These are phyloP conservation scores for Bettongia penicillata DNA, from an alignment of 2,113 vertebrate genomes.

Conservation along the genomic window DNA sequence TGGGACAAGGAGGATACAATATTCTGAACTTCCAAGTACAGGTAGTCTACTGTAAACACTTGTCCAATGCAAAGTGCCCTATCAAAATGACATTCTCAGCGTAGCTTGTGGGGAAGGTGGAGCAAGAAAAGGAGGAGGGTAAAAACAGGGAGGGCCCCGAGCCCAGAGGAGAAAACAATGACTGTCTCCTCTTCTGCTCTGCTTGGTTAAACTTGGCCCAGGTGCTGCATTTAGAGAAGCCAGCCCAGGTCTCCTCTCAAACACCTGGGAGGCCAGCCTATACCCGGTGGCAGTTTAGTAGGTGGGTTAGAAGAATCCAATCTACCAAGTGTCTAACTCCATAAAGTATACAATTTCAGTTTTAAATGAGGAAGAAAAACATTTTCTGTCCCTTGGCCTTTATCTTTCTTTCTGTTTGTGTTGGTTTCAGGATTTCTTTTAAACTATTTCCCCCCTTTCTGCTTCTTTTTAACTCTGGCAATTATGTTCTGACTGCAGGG, in stretches of 20 bases:
- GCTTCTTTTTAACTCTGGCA: slow-evolving; percentile 61
- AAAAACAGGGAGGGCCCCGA: slow-evolving; percentile 21
- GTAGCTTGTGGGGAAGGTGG: neutral
- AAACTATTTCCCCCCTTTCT: neutral
- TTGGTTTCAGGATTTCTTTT: slow-evolving; percentile 9
- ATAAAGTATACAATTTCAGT: slow-evolving; percentile 64
- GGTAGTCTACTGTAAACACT: neutral
- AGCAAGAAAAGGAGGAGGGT: too few relatives aligned
- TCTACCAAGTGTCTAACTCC: slow-evolving; percentile 62
- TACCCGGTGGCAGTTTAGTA: slow-evolving; percentile 57
- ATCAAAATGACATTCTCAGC: slow-evolving; percentile 19
- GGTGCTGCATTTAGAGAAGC: slow-evolving; percentile 69
- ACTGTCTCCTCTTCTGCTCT: slow-evolving; percentile 37
- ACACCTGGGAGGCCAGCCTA: slow-evolving; percentile 74
- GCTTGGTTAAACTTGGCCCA: slow-evolving; percentile 75
- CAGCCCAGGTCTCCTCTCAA: slow-evolving; percentile 74
- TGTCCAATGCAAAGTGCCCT: slow-evolving; percentile 32
- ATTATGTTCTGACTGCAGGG: slow-evolving; percentile 59
- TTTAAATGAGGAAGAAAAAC: slow-evolving; percentile 63
- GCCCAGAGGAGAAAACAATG: slow-evolving; percentile 41
- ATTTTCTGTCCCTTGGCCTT: slow-evolving; percentile 58
- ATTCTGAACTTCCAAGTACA: neutral
- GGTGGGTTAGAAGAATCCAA: slow-evolving; percentile 73
- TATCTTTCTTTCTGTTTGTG: slow-evolving; percentile 37
- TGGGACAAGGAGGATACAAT: neutral